Conservation (phyloP, 2,797 vertebrate genomes). For the Anguilla pacifica region DNA sequence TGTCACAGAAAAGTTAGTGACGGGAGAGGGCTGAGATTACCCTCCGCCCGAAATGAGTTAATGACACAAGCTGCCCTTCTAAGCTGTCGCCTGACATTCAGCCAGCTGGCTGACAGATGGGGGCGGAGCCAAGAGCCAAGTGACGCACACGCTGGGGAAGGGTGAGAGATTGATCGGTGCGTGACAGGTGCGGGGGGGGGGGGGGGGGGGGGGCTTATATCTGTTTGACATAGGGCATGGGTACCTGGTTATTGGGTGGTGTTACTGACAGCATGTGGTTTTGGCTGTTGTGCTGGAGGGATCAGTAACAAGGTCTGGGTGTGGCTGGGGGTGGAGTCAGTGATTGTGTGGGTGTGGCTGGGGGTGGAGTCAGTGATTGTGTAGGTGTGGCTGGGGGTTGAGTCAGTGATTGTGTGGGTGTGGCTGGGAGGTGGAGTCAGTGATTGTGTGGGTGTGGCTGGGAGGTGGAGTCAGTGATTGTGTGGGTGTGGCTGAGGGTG, state of each 20-base stretch:
- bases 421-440: neutral
- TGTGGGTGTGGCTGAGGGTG: slow-evolving; percentile 9
- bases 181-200: slow-evolving; percentile 47
- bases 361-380: neutral
- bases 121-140: slow-evolving; percentile 37
- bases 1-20: neutral
- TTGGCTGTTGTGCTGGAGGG: no score
- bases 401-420: neutral
- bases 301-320: neutral
- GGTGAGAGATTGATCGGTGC: slow-evolving; percentile 47
- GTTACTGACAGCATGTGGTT: no score
- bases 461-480: neutral
- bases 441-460: neutral
- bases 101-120: slow-evolving; percentile 47
- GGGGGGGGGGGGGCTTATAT: neutral
- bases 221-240: neutral
- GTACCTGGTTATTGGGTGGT: neutral
- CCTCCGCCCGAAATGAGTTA: slow-evolving; percentile 17
- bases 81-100: slow-evolving; percentile 58
- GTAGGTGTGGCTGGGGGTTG: neutral
- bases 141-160: slow-evolving; percentile 36
- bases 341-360: no score
- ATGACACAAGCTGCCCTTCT: slow-evolving; percentile 64
- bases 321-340: neutral
- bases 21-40: no score